Evolutionary conservation across 1,140 invertebrate species (phyloP), one percentile per base, ranked within the genome.

Genomic region (Phymorhynchus buccinoides): DNA sequence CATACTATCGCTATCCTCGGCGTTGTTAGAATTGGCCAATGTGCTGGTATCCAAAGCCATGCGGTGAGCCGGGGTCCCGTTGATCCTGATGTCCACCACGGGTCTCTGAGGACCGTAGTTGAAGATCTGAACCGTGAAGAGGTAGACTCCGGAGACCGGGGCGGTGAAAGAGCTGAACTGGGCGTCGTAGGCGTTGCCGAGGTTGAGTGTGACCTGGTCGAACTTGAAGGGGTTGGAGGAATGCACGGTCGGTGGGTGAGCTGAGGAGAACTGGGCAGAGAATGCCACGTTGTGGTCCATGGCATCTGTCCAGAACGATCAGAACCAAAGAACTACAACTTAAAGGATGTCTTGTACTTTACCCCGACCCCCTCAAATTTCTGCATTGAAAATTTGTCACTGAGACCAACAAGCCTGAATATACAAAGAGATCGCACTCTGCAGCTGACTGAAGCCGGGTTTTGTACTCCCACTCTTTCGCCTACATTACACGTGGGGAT

Each of bases 181-280:
- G 6, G 81, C 39, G 41, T 86, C 56, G 39, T 86, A 86, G 41
- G 75, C 82, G 41, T 80, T 71, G 3, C 85, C 85, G 42, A 73
- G 22, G 39, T 86, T 86, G 32, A 73, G 44, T 22, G 62, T 42
- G 9, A 80, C 37, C n/a, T 71, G 32, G 71, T 83, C 81, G 44
- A 86, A 86, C 35, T 42, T 78, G 75, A 39, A 78, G 75, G 75
- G 75, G 9, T 35, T 30, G 27, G 68, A 30, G 9, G 9, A 12
- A 12, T 27, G 35, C 7, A 30, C 9, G 3, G 30, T 73, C 6
- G 30, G 4, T 4, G 30, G 4, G 68, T 27, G 27, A 7, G 68
- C 32, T 35, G 30, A 14, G 30, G 68, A 73, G 68, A 73, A 73
- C 12, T 27, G 27, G 30, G 32, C 68, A 0, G 27, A 30, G 68